These are phyloP conservation scores for Ophion slaviceki DNA, from an alignment of 2,888 invertebrate genomes.

Conservation along the genomic window DNA sequence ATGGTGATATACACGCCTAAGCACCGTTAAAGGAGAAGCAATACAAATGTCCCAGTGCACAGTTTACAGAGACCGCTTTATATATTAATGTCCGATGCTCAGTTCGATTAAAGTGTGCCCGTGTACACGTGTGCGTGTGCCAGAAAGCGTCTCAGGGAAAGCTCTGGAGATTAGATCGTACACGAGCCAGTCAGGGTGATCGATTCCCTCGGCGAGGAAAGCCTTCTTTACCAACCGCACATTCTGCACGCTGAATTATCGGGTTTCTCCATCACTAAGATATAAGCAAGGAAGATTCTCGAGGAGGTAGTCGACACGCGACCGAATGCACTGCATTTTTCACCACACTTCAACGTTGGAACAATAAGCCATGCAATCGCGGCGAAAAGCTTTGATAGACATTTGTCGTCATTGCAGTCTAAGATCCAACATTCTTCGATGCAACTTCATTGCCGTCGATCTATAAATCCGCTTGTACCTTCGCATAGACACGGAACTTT, in stretches of 20 bases:
- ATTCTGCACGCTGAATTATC: constrained; percentile 47
- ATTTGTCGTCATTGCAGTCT: not conserved
- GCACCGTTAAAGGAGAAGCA: constrained; percentile 5
- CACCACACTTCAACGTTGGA: not conserved
- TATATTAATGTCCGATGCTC: constrained; percentile 46
- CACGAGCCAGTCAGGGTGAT: constrained; percentile 54
- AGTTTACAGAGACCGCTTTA: constrained; percentile 21
- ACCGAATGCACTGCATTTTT: constrained; percentile 30
- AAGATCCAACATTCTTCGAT: not conserved
- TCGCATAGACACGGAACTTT: not conserved
- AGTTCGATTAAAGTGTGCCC: constrained; percentile 27
- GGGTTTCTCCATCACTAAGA: constrained; percentile 55
- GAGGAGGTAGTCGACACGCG: constrained; percentile 47
- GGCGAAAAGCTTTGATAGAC: not conserved
- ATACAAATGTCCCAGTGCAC: constrained; percentile 22
- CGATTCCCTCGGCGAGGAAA: constrained; percentile 57
- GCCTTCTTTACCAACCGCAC: constrained; percentile 23
- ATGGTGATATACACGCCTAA: not conserved
- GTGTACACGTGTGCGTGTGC: constrained; percentile 6
- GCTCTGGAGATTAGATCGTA: constrained; percentile 58
- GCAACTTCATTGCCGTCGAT: not conserved
- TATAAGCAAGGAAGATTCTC: constrained; percentile 50
- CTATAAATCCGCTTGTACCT: not conserved
- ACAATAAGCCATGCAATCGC: not conserved
- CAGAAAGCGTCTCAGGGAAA: constrained; percentile 34